Evolutionary conservation across 2,888 invertebrate species (phyloP), one percentile per base, ranked within the genome.

Genomic region (Bimastos eiseni): DNA sequence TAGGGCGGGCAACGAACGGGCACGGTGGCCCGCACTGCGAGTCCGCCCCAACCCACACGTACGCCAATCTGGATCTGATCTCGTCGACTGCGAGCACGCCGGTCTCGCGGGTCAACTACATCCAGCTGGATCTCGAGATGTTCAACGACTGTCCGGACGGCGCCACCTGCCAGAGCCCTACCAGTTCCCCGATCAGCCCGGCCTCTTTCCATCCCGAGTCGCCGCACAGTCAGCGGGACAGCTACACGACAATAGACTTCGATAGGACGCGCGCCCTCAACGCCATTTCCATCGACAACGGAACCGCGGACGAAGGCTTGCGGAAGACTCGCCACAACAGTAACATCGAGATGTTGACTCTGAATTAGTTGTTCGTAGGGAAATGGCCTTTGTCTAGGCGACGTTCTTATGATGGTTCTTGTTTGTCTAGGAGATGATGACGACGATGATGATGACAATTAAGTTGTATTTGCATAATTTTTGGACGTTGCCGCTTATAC

Each of bases 201-300:
- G 70, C 70, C n/a, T 86, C 86, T 37, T 86, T 86, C 86, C 86
- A 37, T 86, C 86, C 86, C 36, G 86, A 86, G 24, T 86, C 86
- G 21, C 86, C 86, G 19, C 86, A 86, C 86, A 86, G 86, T 24
- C 86, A 86, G 86, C 34, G 86, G 37, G 94, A 95, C 89, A 97
- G 97, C 90, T 98, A 98, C 94, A 97, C 97, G 19, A 97, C 97
- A 1, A 99, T 98, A 93, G 98, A 98, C 95, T 98, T 98, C 95
- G 97, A 98, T 93, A 97, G 97, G 95, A 98, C 98, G 0, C 97
- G 97, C 90, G 98, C 98, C 37, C 96, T 98, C 44, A 86, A 88
- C 41, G 97, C 97, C 36, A 97, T 83, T 33, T 89, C 91, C 37
- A 86, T 86, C 37, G 86, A 86, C 86, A 90, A 83, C 0, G 84